Conservation (phyloP, 2,888 invertebrate genomes). For the Rambutsinella grinnellia region DNA sequence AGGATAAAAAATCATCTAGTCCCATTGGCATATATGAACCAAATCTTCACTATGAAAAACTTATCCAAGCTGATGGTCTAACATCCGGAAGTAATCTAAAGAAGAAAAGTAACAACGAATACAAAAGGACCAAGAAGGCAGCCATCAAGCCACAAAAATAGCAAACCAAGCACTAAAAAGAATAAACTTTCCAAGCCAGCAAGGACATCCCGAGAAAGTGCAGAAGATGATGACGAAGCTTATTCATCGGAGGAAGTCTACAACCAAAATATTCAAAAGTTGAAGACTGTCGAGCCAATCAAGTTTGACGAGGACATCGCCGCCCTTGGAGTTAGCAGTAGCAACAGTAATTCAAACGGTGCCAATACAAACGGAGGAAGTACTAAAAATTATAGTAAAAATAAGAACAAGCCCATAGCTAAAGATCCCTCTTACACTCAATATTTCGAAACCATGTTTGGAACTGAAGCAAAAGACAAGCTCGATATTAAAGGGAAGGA, state of each 20-base stretch:
- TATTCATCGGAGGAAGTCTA: constrained; percentile 46
- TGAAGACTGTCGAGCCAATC: too few species aligned
- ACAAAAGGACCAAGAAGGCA: constrained; percentile 37
- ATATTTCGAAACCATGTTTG: constrained; percentile 34
- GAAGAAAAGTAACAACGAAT: constrained; percentile 9
- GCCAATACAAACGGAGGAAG: not conserved
- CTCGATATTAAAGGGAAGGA: constrained; percentile 32
- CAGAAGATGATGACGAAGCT: constrained; percentile 38
- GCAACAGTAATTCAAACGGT: not conserved
- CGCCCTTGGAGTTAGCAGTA: not conserved
- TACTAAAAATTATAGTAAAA: too few species aligned
- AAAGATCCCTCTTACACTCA: constrained; percentile 4
- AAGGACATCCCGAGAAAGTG: constrained; percentile 12
- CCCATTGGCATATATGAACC: constrained; percentile 26
- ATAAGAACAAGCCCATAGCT: not conserved
- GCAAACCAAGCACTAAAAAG: constrained; percentile 12
- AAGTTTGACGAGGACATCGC: not conserved
- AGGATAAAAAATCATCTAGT: constrained; percentile 15
- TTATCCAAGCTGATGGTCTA: constrained; percentile 28
- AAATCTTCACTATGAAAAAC: constrained; percentile 24
- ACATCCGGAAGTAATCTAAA: not conserved
- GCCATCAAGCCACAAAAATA: constrained; percentile 20
- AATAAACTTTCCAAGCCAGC: not conserved
- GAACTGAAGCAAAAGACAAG: constrained; percentile 20
- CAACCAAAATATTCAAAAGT: constrained; percentile 13